Evolutionary conservation across 2,113 vertebrate species (phyloP).

Genomic region (Rhabdomys dilectus): DNA sequence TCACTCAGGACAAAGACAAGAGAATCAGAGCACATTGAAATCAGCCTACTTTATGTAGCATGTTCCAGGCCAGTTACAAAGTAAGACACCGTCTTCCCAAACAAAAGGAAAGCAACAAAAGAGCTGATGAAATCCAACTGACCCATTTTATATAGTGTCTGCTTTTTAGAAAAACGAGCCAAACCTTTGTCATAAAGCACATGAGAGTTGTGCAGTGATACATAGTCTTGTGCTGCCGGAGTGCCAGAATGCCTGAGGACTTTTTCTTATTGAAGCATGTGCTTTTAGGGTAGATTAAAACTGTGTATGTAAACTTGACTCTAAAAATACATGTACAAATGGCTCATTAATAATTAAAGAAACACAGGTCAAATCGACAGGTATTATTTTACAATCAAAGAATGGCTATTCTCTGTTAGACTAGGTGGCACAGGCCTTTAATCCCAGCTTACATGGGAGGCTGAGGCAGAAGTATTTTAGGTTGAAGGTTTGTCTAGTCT

Average conservation of each 20-base stretch:
- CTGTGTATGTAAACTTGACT: not conserved
- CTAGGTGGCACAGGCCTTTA: not conserved
- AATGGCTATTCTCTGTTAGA: not conserved
- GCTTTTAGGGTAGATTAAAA: constrained; percentile 43
- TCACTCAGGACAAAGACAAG: not conserved
- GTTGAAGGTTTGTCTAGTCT: not conserved
- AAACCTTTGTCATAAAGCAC: constrained; percentile 8
- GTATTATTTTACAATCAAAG: not conserved
- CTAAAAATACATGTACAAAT: not conserved
- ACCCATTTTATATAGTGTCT: constrained; percentile 29
- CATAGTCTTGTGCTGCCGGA: constrained; percentile 24
- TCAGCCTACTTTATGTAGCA: not conserved
- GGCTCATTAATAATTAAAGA: not conserved
- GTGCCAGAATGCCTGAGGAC: constrained; percentile 42
- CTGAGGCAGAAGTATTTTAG: not conserved
- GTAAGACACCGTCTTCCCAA: not conserved
- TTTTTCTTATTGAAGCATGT: constrained; percentile 15
- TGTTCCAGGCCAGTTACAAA: not conserved
- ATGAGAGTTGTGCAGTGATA: not conserved
- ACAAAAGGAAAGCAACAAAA: not conserved
- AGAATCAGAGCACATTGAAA: not conserved
- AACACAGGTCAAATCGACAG: not conserved
- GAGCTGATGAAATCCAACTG: constrained; percentile 7
- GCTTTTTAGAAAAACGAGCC: constrained; percentile 61
- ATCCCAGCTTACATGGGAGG: not conserved